phyloP scores from a whole-genome alignment of 2,888 invertebrate species.

The Drosophila emarginata region DNA sequence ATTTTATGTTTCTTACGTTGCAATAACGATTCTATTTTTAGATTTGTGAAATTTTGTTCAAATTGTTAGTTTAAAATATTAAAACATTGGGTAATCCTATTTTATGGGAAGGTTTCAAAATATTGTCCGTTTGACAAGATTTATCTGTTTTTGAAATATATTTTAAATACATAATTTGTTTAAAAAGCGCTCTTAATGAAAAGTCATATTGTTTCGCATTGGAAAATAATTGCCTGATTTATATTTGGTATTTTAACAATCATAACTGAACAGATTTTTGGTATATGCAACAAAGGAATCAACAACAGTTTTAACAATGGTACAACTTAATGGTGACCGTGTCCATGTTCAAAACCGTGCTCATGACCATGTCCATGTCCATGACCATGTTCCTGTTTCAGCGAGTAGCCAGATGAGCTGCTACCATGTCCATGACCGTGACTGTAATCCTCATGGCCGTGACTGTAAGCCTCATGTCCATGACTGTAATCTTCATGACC shows the following conservation, averaged over 20 bases:
- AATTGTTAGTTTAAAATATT: no score
- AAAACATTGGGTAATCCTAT: no score
- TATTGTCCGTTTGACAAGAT: no score
- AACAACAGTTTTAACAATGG: constrained; percentile 20
- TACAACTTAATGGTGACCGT: constrained; percentile 52
- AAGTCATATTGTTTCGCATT: constrained; percentile 36
- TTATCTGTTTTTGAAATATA: no score
- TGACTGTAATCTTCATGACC: constrained; percentile 40
- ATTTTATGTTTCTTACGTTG: no score
- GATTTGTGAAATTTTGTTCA: no score
- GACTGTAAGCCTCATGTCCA: constrained; percentile 38
- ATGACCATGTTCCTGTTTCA: constrained; percentile 67
- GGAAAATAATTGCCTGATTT: constrained; percentile 59
- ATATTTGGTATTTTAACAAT: constrained; percentile 56
- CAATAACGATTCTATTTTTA: no score
- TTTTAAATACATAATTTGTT: no score
- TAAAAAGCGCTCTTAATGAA: not conserved
- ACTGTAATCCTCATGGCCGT: constrained; percentile 39
- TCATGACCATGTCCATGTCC: constrained; percentile 41
- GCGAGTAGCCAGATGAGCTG: constrained; percentile 58
- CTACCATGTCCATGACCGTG: constrained; percentile 43
- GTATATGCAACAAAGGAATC: constrained; percentile 40
- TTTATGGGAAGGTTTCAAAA: no score
- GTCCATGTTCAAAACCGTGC: constrained; percentile 30
- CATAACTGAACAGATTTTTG: constrained; percentile 40